Base-by-base conservation (phyloP, 2,888 invertebrate species). In the Pyrrhopygopsis socrates region DNA sequence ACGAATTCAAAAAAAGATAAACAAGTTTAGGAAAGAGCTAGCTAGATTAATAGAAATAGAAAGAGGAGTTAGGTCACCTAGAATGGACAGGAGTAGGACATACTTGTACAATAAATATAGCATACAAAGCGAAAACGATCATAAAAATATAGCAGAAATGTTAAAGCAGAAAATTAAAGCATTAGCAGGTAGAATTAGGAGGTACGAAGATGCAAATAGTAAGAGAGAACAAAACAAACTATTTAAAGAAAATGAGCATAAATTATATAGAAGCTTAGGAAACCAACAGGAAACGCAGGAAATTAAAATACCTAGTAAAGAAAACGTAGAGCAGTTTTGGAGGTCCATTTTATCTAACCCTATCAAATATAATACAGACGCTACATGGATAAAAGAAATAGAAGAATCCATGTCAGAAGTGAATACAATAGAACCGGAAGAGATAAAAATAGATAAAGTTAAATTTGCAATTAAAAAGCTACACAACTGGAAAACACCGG, bases 401-500 rank as follows among this genome's bases (percentile, higher is more conserved):
- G 34, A 34, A 34, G 11, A 34, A n/a, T n/a, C n/a, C n/a, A n/a
- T n/a, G n/a, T n/a, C n/a, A n/a, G n/a, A n/a, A n/a, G n/a, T n/a
- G 34, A 34, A 34, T 34, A 58, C 70, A 38, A 58, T 34, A 54
- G 4, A 50, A 65, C 18, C n/a, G n/a, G 34, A 18, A 38, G 13
- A 78, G 5, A 60, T 63, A 15, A 8, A 63, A 20, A 18, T 71
- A 74, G 50, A 74, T n/a, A 18, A 50, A 24, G 22, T 81, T 3
- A 30, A 65, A 50, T 6, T 45, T 18, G 73, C 73, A 22, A 65
- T 81, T 29, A 29, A 27, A 24, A 81, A 81, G 38, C 11, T 54
- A 30, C n/a, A 41, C 11, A 77, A 70, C 27, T 81, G 60, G 74
- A 74, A 75, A 54, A 41, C 74, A 9, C 74, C 67, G 18, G 78